Evolutionary conservation across 2,113 vertebrate species (phyloP).

Genomic region (Muntiacus reevesi): DNA sequence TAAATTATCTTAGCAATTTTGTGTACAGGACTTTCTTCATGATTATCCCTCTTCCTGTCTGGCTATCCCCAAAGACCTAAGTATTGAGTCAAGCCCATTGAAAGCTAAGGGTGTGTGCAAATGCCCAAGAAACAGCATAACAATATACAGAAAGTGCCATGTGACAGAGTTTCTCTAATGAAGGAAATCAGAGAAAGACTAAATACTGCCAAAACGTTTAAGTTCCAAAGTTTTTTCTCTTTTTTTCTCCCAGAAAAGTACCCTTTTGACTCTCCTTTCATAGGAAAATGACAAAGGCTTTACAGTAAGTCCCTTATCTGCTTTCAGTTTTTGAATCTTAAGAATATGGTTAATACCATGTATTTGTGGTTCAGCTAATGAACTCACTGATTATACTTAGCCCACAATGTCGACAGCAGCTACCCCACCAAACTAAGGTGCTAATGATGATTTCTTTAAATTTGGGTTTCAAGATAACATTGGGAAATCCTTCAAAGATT

Average conservation of each 20-base stretch:
- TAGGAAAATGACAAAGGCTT: background rate
- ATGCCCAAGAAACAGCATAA: background rate
- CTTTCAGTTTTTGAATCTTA: constrained; percentile 18
- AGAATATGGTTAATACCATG: background rate
- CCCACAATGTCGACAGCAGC: background rate
- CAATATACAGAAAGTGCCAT: background rate
- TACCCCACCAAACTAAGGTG: background rate
- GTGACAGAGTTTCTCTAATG: background rate
- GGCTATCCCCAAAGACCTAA: background rate
- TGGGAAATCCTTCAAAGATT: background rate
- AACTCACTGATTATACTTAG: background rate
- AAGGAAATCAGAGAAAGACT: constrained; percentile 15
- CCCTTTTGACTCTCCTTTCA: background rate
- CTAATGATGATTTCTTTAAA: background rate
- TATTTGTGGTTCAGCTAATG: background rate
- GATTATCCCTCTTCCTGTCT: constrained; percentile 1
- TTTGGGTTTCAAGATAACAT: constrained; percentile 24
- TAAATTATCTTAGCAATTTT: constrained; percentile 27
- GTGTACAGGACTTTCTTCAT: constrained; percentile 13
- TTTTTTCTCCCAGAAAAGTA: background rate
- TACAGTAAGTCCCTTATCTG: background rate
- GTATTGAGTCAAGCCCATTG: background rate
- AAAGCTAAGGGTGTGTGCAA: background rate
- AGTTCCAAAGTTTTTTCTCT: background rate
- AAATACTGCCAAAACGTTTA: background rate